Conservation (phyloP, 1,140 invertebrate genomes). For the Pristionchus pacificus region DNA sequence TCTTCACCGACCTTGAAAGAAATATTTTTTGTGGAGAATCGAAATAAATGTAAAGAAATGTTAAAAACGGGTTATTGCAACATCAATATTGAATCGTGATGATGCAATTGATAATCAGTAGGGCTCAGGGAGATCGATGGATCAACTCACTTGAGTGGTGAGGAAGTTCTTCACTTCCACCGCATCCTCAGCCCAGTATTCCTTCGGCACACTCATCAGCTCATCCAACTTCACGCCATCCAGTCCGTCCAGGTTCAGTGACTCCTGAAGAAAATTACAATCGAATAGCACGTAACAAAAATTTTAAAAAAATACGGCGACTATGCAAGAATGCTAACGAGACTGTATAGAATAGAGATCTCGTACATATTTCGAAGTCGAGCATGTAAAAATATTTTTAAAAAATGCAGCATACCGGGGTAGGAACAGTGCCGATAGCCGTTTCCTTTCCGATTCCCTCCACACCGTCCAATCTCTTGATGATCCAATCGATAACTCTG, state of each 20-base stretch:
- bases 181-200: constrained; percentile 12
- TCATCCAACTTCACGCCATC: constrained; percentile 15
- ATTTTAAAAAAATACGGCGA: no score
- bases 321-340: no score
- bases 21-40: neutral
- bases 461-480: constrained; percentile 59
- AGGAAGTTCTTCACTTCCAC: neutral
- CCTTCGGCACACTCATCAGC: constrained; percentile 15
- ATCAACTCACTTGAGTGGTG: neutral
- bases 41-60: neutral
- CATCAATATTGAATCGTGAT: no score
- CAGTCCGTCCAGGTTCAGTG: constrained; percentile 20
- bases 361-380: no score
- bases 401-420: neutral
- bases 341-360: no score
- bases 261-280: constrained; percentile 7
- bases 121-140: no score
- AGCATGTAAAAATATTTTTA: no score
- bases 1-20: neutral
- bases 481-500: constrained; percentile 41
- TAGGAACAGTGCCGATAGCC: constrained; percentile 49
- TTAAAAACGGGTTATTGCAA: no score
- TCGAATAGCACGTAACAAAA: no score
- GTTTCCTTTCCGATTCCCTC: constrained; percentile 57
- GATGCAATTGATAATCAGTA: no score